These are phyloP conservation scores for Xestoiulus laeticollis DNA, from an alignment of 2,888 invertebrate genomes.

Conservation along the genomic window DNA sequence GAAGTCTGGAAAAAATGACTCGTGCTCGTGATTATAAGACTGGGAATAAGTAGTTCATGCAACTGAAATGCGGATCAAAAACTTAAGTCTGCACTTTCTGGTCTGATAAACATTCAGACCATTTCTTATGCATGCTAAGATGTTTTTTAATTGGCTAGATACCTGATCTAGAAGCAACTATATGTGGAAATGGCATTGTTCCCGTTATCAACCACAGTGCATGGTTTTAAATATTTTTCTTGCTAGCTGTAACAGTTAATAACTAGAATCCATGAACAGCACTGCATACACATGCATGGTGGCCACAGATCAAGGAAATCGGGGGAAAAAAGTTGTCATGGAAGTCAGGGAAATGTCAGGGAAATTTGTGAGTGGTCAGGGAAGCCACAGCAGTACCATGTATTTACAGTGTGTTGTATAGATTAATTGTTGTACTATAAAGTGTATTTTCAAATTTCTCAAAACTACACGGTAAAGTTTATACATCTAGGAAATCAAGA, in stretches of 20 bases:
- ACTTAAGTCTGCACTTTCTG: background rate
- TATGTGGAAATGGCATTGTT: background rate
- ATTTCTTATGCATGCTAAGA: background rate
- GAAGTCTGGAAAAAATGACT: background rate
- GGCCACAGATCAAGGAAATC: too few relatives aligned
- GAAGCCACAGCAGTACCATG: too few relatives aligned
- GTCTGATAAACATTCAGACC: slow-evolving; percentile 10
- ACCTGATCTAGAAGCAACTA: background rate
- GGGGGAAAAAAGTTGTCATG: too few relatives aligned
- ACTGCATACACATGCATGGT: too few relatives aligned
- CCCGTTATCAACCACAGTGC: background rate
- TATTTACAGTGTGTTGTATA: too few relatives aligned
- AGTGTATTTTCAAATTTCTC: too few relatives aligned
- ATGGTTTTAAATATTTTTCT: background rate
- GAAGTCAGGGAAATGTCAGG: too few relatives aligned
- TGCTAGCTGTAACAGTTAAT: background rate
- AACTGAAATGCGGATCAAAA: background rate
- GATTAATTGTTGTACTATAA: too few relatives aligned
- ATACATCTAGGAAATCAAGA: too few relatives aligned
- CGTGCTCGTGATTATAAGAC: background rate
- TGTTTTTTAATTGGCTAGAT: background rate
- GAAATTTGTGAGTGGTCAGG: too few relatives aligned
- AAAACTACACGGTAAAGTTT: too few relatives aligned
- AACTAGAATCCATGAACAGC: background rate
- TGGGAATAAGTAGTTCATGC: background rate